Percentiles rank a stretch among this genome's conserved stretches.
phyloP scores from a whole-genome alignment of 1,140 invertebrate species.

The Leptestheria dahalacensis region DNA sequence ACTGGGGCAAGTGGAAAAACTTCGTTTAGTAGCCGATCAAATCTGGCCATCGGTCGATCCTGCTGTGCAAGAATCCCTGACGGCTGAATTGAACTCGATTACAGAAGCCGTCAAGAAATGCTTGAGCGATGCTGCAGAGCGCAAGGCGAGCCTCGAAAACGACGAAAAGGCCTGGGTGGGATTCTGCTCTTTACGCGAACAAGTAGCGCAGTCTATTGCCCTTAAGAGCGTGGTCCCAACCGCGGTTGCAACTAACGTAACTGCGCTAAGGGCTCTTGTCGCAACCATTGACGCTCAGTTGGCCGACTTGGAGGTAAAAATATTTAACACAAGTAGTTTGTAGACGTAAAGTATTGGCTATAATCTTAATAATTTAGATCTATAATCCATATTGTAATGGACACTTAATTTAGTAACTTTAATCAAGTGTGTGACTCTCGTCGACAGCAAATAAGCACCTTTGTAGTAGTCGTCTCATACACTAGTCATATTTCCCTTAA shows the following conservation, averaged over 20 bases:
- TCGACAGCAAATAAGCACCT: no score
- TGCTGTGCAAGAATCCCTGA: constrained; percentile 63
- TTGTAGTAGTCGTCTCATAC: no score
- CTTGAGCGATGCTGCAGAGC: constrained; percentile 58
- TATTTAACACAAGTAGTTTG: not conserved
- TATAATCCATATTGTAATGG: no score
- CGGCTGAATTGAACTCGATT: constrained; percentile 56
- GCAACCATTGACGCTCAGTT: constrained; percentile 60
- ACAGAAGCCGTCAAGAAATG: constrained; percentile 64
- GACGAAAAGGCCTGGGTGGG: constrained; percentile 62
- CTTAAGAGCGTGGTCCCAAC: constrained; percentile 53
- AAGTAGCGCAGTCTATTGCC: constrained; percentile 48
- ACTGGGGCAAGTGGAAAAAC: constrained; percentile 60
- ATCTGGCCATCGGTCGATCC: constrained; percentile 67
- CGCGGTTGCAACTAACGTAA: constrained; percentile 54
- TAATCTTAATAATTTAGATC: no score
- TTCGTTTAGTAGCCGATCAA: constrained; percentile 66
- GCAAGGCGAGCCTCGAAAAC: constrained; percentile 55
- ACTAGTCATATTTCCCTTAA: no score
- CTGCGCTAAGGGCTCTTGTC: constrained; percentile 48
- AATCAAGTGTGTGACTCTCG: no score
- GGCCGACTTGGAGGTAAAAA: constrained; percentile 49
- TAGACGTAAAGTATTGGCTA: constrained; percentile 9
- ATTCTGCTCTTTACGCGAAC: constrained; percentile 55
- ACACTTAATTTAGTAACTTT: no score